These are phyloP conservation scores for Enteromius thamalakanensis DNA, from an alignment of 2,797 vertebrate genomes.

Conservation along the genomic window DNA sequence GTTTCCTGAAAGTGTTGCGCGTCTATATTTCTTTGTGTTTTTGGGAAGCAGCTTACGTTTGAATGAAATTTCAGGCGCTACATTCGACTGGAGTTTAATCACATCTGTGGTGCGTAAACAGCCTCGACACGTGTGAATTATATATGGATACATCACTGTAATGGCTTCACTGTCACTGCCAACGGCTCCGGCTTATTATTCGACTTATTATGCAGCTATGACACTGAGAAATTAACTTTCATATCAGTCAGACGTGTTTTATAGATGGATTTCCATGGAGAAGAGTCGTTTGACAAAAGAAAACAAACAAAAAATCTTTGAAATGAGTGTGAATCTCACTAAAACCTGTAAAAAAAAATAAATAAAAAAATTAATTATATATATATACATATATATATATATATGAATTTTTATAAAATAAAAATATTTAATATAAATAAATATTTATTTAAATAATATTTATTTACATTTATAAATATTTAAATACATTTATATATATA, in stretches of 20 bases:
- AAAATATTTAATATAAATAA: no score
- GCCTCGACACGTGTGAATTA: conserved; percentile 35
- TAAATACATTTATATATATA: no score
- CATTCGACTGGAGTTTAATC: conserved; percentile 34
- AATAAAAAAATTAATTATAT: no score
- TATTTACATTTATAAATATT: no score
- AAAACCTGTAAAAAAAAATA: no score
- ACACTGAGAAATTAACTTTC: conserved; percentile 32
- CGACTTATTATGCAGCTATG: conserved; percentile 38
- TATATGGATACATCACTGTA: conserved; percentile 43
- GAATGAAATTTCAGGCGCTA: neutral
- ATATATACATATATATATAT: no score
- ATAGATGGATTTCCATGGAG: conserved; percentile 2
- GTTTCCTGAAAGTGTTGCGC: neutral
- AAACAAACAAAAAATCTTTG: no score
- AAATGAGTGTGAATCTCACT: no score
- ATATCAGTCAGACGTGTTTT: conserved; percentile 4
- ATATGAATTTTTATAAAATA: no score
- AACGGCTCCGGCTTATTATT: conserved; percentile 16
- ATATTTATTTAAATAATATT: no score
- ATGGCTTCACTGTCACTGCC: conserved; percentile 37
- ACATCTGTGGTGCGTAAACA: conserved; percentile 55
- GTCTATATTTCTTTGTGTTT: neutral
- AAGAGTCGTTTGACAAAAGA: no score
- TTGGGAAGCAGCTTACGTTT: neutral